These are phyloP conservation scores for Pseudorhombus dupliciocellatus DNA, from an alignment of 2,113 vertebrate genomes.

Conservation along the genomic window DNA sequence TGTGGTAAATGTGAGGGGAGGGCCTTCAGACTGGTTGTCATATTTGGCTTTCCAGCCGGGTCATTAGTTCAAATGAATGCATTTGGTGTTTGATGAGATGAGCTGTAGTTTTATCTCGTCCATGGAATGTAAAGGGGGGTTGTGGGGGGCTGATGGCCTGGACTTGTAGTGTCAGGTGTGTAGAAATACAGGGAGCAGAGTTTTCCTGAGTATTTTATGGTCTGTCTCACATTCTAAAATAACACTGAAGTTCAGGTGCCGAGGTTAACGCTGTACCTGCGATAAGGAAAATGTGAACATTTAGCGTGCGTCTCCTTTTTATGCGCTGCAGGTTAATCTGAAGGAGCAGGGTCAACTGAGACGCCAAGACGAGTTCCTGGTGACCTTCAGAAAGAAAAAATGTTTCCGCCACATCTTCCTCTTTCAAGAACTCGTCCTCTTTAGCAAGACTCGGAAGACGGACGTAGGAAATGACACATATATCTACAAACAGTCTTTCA, in stretches of 20 bases:
- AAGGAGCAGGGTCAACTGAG: conserved; percentile 85
- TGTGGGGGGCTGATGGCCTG: not conserved
- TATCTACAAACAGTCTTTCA: conserved; percentile 85
- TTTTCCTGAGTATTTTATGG: not conserved
- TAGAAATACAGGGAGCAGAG: too few species aligned
- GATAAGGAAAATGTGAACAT: not conserved
- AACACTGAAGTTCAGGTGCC: not conserved
- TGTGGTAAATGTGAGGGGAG: not conserved
- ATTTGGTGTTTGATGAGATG: not conserved
- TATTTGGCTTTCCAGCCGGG: not conserved
- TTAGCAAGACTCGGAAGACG: conserved; percentile 83
- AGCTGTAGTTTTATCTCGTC: not conserved
- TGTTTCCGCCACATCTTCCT: conserved; percentile 82
- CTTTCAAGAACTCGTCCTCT: conserved; percentile 84
- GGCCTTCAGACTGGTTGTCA: not conserved
- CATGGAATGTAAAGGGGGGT: not conserved
- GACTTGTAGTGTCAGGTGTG: not conserved
- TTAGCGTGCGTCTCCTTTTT: not conserved
- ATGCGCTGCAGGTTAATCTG: conserved; percentile 78
- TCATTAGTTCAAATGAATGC: not conserved
- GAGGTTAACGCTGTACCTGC: not conserved
- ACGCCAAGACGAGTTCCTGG: conserved; percentile 81
- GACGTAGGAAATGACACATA: conserved; percentile 82
- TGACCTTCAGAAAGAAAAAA: conserved; percentile 82
- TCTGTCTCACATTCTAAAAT: not conserved